A percentile compares a stretch with the other conserved stretches of the same genome.
Evolutionary conservation across 1,140 invertebrate species (phyloP).

Genomic region (Macrocentrus cingulum): DNA sequence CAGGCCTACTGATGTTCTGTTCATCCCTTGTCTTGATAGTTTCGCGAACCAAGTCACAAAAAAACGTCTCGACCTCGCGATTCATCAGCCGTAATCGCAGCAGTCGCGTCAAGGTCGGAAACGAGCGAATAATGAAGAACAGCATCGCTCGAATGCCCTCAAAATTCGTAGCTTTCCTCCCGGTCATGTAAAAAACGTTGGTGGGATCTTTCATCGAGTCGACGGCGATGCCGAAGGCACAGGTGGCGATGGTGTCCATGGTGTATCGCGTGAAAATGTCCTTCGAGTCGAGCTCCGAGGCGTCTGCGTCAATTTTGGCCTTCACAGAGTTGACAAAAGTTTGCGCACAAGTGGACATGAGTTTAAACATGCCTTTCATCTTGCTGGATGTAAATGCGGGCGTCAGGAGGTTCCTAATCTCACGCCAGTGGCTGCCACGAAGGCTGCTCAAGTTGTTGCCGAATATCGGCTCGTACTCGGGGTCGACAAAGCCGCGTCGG

Average conservation of each 20-base stretch:
- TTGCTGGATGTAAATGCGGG: slow-evolving; percentile 42
- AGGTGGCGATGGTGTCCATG: slow-evolving; percentile 34
- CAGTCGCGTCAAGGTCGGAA: slow-evolving; percentile 3
- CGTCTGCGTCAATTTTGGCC: neutral
- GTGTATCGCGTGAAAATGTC: slow-evolving; percentile 34
- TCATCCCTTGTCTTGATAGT: slow-evolving; percentile 40
- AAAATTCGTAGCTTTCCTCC: slow-evolving; percentile 38
- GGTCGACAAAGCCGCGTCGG: slow-evolving; percentile 3
- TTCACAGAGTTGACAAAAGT: slow-evolving; percentile 29
- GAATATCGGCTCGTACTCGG: slow-evolving; percentile 11
- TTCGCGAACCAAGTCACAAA: slow-evolving; percentile 37
- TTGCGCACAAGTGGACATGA: slow-evolving; percentile 36
- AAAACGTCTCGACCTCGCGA: slow-evolving; percentile 33
- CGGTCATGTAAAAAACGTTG: slow-evolving; percentile 57
- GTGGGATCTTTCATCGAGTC: slow-evolving; percentile 44
- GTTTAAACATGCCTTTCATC: slow-evolving; percentile 35
- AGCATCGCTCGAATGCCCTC: slow-evolving; percentile 1
- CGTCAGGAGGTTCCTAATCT: slow-evolving; percentile 36
- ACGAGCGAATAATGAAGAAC: neutral
- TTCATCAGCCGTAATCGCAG: slow-evolving; percentile 17
- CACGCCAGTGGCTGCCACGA: slow-evolving; percentile 37
- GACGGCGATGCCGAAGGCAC: slow-evolving; percentile 34
- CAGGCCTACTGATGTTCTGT: slow-evolving; percentile 33
- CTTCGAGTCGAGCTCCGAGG: slow-evolving; percentile 16
- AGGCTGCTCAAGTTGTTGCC: slow-evolving; percentile 23